Conservation (phyloP, 2,797 vertebrate genomes). For the Xerus rutilus region DNA sequence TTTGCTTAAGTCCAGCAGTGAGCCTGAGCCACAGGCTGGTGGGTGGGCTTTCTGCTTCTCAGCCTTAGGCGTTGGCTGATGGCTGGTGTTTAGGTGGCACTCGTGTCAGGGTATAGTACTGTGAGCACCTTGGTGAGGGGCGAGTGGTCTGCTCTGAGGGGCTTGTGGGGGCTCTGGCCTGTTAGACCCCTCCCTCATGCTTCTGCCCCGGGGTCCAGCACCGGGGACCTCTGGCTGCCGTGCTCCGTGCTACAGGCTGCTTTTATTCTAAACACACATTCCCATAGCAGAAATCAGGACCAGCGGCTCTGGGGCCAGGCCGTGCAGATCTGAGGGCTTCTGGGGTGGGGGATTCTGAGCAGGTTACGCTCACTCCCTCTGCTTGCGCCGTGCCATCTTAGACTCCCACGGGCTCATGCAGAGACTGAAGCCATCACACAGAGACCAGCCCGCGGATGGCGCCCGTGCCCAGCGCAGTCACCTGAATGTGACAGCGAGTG, state of each 20-base stretch:
- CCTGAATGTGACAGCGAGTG: rapidly evolving
- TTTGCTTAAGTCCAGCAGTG: not conserved
- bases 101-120: rapidly evolving
- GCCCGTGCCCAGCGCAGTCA: rapidly evolving
- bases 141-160: not conserved
- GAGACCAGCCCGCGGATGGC: rapidly evolving
- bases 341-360: not conserved
- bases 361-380: rapidly evolving
- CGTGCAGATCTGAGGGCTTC: not conserved
- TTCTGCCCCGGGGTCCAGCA: not conserved
- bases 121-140: rapidly evolving
- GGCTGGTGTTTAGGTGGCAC: not conserved
- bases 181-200: rapidly evolving
- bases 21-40: not conserved
- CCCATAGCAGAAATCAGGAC: not conserved
- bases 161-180: not conserved
- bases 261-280: not conserved
- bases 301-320: rapidly evolving
- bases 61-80: rapidly evolving
- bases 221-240: too few relatives aligned
- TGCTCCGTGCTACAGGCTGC: rapidly evolving
- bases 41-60: too few relatives aligned
- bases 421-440: rapidly evolving
- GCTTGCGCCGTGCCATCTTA: rapidly evolving
- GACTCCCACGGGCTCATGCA: rapidly evolving